Evolutionary conservation across 2,113 vertebrate species (phyloP).

Genomic region (Salvelinus sp.): DNA sequence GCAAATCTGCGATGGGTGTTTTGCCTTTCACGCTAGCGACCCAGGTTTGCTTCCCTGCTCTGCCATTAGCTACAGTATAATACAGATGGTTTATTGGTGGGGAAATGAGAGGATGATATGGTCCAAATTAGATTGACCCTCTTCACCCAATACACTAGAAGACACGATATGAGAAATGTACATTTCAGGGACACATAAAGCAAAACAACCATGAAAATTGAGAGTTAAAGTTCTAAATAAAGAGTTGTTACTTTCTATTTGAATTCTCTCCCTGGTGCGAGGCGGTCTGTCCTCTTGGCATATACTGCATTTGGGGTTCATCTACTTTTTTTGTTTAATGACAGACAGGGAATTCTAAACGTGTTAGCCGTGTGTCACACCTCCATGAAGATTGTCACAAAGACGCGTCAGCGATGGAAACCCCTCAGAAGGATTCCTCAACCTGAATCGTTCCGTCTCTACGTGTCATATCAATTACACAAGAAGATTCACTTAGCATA

Average conservation of each 20-base stretch:
- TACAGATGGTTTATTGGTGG: not conserved
- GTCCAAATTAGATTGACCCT: not conserved
- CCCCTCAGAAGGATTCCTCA: constrained; percentile 14
- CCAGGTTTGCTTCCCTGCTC: too few species aligned
- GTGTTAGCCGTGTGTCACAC: constrained; percentile 64
- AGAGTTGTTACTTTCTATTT: not conserved
- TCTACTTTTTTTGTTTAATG: constrained; percentile 34
- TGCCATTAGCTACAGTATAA: not conserved
- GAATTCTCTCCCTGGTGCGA: constrained; percentile 3
- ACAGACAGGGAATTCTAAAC: constrained; percentile 39
- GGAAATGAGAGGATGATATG: not conserved
- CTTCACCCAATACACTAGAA: not conserved
- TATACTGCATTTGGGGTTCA: not conserved
- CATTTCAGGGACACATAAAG: not conserved
- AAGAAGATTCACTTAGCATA: constrained; percentile 44
- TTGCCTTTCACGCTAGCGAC: too few species aligned
- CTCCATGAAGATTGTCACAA: constrained; percentile 64
- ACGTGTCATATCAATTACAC: constrained; percentile 29
- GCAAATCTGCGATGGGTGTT: too few species aligned
- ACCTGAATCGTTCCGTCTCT: constrained; percentile 30
- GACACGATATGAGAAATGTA: not conserved
- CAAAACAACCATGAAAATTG: not conserved
- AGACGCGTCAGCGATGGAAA: constrained; percentile 53
- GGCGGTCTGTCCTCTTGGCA: not conserved
- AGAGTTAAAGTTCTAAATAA: not conserved